phyloP scores from a whole-genome alignment of 2,113 vertebrate species.

The Carollia perspicillata region DNA sequence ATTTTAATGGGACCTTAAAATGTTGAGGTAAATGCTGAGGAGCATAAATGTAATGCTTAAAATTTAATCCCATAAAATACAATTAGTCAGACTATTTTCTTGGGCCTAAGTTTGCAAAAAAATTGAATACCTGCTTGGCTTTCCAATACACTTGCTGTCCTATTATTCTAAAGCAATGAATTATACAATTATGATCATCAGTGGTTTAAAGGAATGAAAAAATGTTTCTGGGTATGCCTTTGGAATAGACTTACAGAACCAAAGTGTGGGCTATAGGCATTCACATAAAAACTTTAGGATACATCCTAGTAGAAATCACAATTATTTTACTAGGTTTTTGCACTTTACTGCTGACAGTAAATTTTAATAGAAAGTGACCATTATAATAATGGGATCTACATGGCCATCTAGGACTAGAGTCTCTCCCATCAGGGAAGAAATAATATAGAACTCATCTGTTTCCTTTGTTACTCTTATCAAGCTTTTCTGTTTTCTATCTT shows the following conservation, averaged over 20 bases:
- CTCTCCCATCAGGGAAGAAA: neutral
- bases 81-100: neutral
- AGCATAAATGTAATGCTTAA: neutral
- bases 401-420: neutral
- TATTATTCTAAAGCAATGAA: neutral
- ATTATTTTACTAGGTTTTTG: neutral
- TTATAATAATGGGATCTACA: neutral
- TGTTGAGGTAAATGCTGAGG: neutral
- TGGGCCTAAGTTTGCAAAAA: neutral
- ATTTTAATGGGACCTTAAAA: neutral
- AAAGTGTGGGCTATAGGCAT: neutral
- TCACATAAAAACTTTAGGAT: neutral
- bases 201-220: neutral
- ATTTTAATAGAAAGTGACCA: neutral
- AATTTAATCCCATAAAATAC: neutral
- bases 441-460: neutral
- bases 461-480: neutral
- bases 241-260: neutral
- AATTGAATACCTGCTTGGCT: neutral
- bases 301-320: neutral
- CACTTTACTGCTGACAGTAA: neutral
- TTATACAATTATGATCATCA: neutral
- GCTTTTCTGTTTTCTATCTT: neutral
- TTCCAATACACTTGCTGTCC: neutral
- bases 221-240: constrained; percentile 8